Base-by-base conservation (phyloP, 2,888 invertebrate genomes). In the Ischnura elegans region DNA sequence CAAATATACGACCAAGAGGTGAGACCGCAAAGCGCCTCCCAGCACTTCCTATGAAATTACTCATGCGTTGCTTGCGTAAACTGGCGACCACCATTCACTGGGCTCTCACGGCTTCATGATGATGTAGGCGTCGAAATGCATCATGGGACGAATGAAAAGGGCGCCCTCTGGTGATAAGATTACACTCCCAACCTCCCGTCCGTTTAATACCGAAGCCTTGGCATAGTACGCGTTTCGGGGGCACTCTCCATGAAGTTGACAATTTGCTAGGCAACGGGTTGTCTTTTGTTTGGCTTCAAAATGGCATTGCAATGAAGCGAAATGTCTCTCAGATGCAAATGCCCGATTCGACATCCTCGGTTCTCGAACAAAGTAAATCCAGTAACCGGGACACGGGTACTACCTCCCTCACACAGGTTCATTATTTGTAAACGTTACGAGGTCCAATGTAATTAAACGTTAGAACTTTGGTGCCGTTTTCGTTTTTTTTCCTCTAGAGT, bases 211-310 rank as follows among this genome's bases (percentile, higher is more conserved):
- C 36, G 29, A 76, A 1, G 36, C 10, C 29, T 42, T 45, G 16
- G 19, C 21, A 19, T 19, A n/a, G 90, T 36, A 21, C 42, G 42
- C n/a, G 43, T 90, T 90, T 43, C 8, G 61, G 42, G 42, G 90
- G 55, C 42, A 21, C 55, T 90, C 66, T 25, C 43, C 19, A 10
- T 6, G n/a, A 43, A 36, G 51, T 55, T 61, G 42, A 55, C 42
- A 87, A 90, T 90, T 90, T 25, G 47, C 61, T n/a, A 10, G 47
- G 36, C 4, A n/a, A 90, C 25, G 25, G 43, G 36, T 66, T 42
- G 45, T n/a, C 90, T 42, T 90, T 90, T 90, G 55, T 55, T 87
- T 87, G 43, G 61, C 43, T 90, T 61, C 61, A 51, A 51, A 76
- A 76, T 76, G 76, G 29, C 36, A 76, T 76, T 76, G 29, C 76